Conservation (phyloP, 2,113 vertebrate genomes). For the Egretta garzetta region DNA sequence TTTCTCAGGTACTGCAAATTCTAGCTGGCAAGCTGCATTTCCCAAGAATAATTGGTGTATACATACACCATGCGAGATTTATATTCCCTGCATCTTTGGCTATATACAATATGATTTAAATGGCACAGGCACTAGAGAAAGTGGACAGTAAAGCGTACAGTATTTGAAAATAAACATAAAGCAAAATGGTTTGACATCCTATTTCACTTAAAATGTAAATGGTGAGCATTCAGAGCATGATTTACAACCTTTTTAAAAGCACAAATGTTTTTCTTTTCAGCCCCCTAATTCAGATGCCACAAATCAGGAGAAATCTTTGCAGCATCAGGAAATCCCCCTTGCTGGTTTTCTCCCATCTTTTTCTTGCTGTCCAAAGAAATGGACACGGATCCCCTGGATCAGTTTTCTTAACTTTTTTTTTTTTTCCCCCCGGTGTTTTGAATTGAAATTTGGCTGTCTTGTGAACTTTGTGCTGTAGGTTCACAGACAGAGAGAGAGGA, state of each 20-base stretch:
- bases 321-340: neutral
- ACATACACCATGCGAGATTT: conserved; percentile 16
- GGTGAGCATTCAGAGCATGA: neutral
- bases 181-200: conserved; percentile 31
- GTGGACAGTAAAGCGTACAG: conserved; percentile 24
- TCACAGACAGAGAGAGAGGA: neutral
- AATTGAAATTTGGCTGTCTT: neutral
- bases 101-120: conserved; percentile 40
- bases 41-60: conserved; percentile 20
- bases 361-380: neutral
- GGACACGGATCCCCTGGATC: neutral
- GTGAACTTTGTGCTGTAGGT: neutral
- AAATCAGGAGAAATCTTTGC: conserved; percentile 29
- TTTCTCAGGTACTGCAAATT: neutral
- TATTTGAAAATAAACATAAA: conserved; percentile 59
- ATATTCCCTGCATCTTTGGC: conserved; percentile 7
- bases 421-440: neutral
- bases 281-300: neutral
- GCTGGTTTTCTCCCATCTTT: neutral
- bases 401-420: neutral
- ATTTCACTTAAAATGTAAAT: conserved; percentile 66
- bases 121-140: neutral
- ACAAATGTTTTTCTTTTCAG: conserved; percentile 39
- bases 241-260: conserved; percentile 55
- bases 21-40: neutral